A percentile compares a stretch with the other conserved stretches of the same genome.
These are phyloP conservation scores for Muntiacus reevesi DNA, from an alignment of 2,113 vertebrate genomes.

Conservation along the genomic window DNA sequence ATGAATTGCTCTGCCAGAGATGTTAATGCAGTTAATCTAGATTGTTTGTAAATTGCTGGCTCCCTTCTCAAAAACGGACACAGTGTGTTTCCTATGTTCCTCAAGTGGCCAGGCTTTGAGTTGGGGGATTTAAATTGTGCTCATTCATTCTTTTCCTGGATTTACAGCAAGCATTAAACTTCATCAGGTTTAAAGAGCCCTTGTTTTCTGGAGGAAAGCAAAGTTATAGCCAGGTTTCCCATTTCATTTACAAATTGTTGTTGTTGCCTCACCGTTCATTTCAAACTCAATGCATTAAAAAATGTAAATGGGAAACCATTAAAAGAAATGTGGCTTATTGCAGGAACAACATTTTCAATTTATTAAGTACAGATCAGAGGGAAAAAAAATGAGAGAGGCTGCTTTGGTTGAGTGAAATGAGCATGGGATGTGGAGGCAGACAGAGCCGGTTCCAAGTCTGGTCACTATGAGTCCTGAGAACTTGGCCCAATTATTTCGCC, in stretches of 20 bases:
- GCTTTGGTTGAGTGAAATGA: background rate
- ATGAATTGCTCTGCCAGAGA: background rate
- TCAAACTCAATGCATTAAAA: slow-evolving; percentile 15
- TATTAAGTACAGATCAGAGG: background rate
- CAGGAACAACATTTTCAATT: background rate
- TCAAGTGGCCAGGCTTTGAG: background rate
- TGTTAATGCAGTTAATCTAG: slow-evolving; percentile 25
- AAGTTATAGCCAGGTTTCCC: background rate
- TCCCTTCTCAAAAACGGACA: background rate
- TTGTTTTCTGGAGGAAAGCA: slow-evolving; percentile 43
- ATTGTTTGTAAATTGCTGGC: slow-evolving; percentile 33
- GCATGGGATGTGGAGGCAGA: background rate
- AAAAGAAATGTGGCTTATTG: slow-evolving; percentile 19
- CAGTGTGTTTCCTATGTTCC: background rate
- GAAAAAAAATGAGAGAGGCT: background rate
- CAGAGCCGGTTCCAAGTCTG: background rate
- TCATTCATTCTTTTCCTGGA: slow-evolving; percentile 59
- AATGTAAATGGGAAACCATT: slow-evolving; percentile 3
- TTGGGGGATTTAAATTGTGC: background rate
- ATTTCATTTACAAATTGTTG: slow-evolving; percentile 46
- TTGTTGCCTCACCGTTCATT: slow-evolving; percentile 24
- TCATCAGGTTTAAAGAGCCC: slow-evolving; percentile 32
- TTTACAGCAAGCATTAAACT: slow-evolving; percentile 46
- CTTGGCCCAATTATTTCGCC: background rate
- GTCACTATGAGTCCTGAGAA: background rate